phyloP scores from a whole-genome alignment of 2,888 invertebrate genomes.

The Idaea biselata region DNA sequence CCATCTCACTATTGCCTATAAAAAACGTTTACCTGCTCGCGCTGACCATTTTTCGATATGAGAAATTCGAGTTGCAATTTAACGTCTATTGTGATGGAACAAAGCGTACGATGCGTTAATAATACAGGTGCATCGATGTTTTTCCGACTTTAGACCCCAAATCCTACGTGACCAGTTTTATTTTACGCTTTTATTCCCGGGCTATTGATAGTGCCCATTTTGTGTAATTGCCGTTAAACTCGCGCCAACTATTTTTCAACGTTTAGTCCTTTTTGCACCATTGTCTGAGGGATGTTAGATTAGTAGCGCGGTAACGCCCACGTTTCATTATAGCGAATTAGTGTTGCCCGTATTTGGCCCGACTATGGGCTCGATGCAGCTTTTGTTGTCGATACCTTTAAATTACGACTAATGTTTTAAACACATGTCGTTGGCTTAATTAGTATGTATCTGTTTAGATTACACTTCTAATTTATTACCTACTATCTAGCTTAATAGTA shows the following conservation, averaged over 20 bases:
- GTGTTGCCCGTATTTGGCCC: slow-evolving; percentile 51
- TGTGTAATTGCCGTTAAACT: slow-evolving; percentile 72
- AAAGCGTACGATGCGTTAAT: slow-evolving; percentile 75
- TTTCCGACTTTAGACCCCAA: slow-evolving; percentile 56
- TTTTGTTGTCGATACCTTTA: slow-evolving; percentile 57
- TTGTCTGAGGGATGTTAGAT: slow-evolving; percentile 60
- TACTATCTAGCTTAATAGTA: background rate
- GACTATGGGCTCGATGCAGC: slow-evolving; percentile 46
- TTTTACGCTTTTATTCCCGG: slow-evolving; percentile 64
- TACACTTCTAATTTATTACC: background rate
- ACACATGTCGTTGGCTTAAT: slow-evolving; percentile 50
- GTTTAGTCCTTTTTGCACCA: slow-evolving; percentile 61
- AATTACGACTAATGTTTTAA: slow-evolving; percentile 49
- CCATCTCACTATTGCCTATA: slow-evolving; percentile 39
- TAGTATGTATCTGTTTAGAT: slow-evolving; percentile 20
- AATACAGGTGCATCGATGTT: slow-evolving; percentile 69
- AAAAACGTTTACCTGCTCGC: slow-evolving; percentile 58
- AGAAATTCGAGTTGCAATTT: slow-evolving; percentile 76
- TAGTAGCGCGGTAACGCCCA: slow-evolving; percentile 56
- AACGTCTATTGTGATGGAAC: slow-evolving; percentile 73
- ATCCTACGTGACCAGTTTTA: slow-evolving; percentile 70
- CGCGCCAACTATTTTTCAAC: slow-evolving; percentile 66
- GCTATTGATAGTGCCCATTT: slow-evolving; percentile 67
- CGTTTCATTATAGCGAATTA: slow-evolving; percentile 74
- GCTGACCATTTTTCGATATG: slow-evolving; percentile 54